These are phyloP conservation scores for Hippoglossus hippoglossus DNA, from an alignment of 2,797 vertebrate genomes.

Conservation along the genomic window DNA sequence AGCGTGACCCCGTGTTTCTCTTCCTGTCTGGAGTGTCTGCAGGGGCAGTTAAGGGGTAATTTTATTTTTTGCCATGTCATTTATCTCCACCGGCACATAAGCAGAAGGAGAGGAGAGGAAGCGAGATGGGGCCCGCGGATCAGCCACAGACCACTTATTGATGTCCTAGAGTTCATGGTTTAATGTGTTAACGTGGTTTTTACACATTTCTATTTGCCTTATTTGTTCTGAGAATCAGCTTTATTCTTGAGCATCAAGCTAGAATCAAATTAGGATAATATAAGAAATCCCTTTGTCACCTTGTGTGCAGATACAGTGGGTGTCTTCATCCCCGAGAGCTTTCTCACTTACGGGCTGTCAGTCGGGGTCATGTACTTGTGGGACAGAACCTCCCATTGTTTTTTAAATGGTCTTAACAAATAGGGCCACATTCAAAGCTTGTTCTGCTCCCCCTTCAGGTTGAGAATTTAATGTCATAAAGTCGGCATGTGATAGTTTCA, in stretches of 20 bases:
- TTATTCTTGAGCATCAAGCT: slow-evolving; percentile 19
- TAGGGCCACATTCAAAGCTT: slow-evolving; percentile 78
- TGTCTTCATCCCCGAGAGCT: slow-evolving; percentile 45
- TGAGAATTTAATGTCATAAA: slow-evolving; percentile 85
- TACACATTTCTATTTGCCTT: slow-evolving; percentile 1
- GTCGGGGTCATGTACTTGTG: slow-evolving; percentile 62
- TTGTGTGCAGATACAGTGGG: slow-evolving; percentile 39
- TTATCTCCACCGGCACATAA: slow-evolving; percentile 69
- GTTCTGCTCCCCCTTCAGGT: slow-evolving; percentile 82
- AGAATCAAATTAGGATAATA: slow-evolving; percentile 48
- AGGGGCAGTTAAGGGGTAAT: slow-evolving; percentile 17
- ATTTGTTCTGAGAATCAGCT: slow-evolving; percentile 17
- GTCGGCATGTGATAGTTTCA: slow-evolving; percentile 84
- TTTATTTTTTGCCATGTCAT: slow-evolving; percentile 66
- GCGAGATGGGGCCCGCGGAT: slow-evolving; percentile 49
- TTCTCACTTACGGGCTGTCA: slow-evolving; percentile 73
- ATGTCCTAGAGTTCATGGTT: slow-evolving; percentile 25
- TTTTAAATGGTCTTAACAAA: slow-evolving; percentile 78
- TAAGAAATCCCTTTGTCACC: slow-evolving; percentile 60
- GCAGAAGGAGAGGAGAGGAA: slow-evolving; percentile 58
- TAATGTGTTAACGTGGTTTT: slow-evolving; percentile 19
- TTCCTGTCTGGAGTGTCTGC: slow-evolving; percentile 56
- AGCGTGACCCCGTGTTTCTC: slow-evolving; percentile 46
- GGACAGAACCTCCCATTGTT: slow-evolving; percentile 79
- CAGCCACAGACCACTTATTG: slow-evolving; percentile 27